Conservation (phyloP, 1,140 invertebrate genomes). For the Leptopilina clavipes region DNA sequence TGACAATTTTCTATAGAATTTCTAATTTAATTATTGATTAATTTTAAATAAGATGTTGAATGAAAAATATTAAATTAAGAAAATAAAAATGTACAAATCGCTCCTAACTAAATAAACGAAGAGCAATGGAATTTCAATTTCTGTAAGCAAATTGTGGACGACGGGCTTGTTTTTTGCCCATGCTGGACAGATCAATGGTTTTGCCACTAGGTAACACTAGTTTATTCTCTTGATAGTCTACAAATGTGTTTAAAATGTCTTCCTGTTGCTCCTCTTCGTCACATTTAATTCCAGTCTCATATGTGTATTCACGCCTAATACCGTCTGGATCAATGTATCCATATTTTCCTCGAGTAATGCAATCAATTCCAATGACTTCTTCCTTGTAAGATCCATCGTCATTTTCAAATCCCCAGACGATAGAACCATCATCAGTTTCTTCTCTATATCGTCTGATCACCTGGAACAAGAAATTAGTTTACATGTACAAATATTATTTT, state of each 20-base stretch:
- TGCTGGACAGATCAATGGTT: constrained; percentile 80
- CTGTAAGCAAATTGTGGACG: constrained; percentile 73
- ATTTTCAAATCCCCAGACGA: constrained; percentile 91
- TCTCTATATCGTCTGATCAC: constrained; percentile 80
- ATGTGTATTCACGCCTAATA: constrained; percentile 81
- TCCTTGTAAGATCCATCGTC: constrained; percentile 86
- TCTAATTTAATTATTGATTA: too few species aligned
- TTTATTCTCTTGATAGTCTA: constrained; percentile 83
- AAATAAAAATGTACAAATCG: constrained; percentile 6
- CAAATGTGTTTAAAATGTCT: constrained; percentile 73
- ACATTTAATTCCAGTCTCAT: constrained; percentile 82
- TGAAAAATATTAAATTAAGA: neutral
- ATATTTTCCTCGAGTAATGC: constrained; percentile 86
- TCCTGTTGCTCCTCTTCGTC: constrained; percentile 76
- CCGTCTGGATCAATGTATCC: constrained; percentile 90
- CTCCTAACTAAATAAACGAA: neutral
- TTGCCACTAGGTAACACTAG: constrained; percentile 82
- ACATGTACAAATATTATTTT: too few species aligned
- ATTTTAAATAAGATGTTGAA: too few species aligned
- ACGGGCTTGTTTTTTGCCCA: constrained; percentile 82
- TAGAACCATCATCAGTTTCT: constrained; percentile 87
- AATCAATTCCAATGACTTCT: constrained; percentile 86
- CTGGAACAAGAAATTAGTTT: constrained; percentile 49
- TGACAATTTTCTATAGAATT: too few species aligned
- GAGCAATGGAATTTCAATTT: constrained; percentile 53